Base-by-base conservation (phyloP, 2,113 vertebrate species). In the Heptranchias perlo region DNA sequence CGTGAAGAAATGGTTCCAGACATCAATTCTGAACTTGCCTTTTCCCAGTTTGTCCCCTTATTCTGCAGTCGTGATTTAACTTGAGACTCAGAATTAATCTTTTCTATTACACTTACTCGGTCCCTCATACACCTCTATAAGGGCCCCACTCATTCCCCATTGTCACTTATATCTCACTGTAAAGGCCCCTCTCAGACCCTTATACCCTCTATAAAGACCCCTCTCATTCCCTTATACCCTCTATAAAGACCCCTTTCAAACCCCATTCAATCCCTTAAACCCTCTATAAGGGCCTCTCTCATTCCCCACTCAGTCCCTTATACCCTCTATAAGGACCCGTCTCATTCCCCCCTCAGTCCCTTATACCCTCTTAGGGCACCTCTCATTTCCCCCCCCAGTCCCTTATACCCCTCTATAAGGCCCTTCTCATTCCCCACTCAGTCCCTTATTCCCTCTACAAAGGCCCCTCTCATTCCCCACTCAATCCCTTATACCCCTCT, bases 81-180 rank as follows among this genome's bases (percentile, higher is more conserved):
- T 62, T 39, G 2, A 93, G 89, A n/a, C 35, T 61, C 13, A 61
- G 4, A 25, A n/a, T 92, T 61, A 58, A 58, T 28, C 49, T 61
- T 92, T 92, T 58, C 52, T 92, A 62, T 93, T 93, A 92, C 31
- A 92, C 54, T 31, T 54, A 92, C 4, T 92, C 87, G 61, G 14
- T 18, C 54, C 54, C 31, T 49, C 49, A 28, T 31, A 87, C 7
- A n/a, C 47, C 39, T 84, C 82, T 47, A 6, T 16, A 87, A 28
- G 1, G 25, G 28, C 25, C 49, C 11, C 73, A 78, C 21, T 44
- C 39, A 44, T 91, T 54, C 10, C 87, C 52, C 87, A 35, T 3
- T 91, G 82, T 82, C 18, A 13, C 47, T 89, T 13, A 25, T 25
- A 25, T 23, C 49, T 4, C 5, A 10, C 52, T 31, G 5, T 54